Evolutionary conservation across 2,888 invertebrate genomes (phyloP).

Genomic region (Trichacis sp.): DNA sequence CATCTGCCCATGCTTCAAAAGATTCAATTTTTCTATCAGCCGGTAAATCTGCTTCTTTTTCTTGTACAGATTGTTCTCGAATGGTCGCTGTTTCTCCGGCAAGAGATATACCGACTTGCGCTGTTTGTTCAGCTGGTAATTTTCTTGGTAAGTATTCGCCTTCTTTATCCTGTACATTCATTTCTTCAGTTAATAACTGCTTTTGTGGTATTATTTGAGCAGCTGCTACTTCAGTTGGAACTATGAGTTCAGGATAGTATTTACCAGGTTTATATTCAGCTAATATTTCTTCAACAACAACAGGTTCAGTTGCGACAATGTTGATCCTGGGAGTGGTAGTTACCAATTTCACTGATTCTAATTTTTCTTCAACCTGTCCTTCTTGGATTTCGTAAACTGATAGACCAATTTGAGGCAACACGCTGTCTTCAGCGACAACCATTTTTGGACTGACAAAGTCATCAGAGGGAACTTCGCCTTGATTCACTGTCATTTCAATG

Average conservation of each 20-base stretch:
- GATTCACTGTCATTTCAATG: slow-evolving; percentile 74
- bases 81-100: slow-evolving; percentile 75
- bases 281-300: slow-evolving; percentile 78
- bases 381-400: slow-evolving; percentile 77
- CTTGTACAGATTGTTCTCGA: slow-evolving; percentile 73
- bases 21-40: slow-evolving; percentile 52
- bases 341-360: slow-evolving; percentile 70
- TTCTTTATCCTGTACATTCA: slow-evolving; percentile 78
- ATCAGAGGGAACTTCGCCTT: slow-evolving; percentile 74
- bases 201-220: slow-evolving; percentile 76
- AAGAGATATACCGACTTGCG: slow-evolving; percentile 72
- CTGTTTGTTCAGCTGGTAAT: slow-evolving; percentile 75
- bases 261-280: slow-evolving; percentile 81
- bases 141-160: slow-evolving; percentile 73
- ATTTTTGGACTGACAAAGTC: slow-evolving; percentile 69
- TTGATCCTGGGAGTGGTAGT: slow-evolving; percentile 74
- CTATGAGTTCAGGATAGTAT: slow-evolving; percentile 83
- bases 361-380: slow-evolving; percentile 73
- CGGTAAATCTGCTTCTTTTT: slow-evolving; percentile 75
- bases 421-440: slow-evolving; percentile 72
- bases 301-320: slow-evolving; percentile 75
- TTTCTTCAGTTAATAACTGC: slow-evolving; percentile 76
- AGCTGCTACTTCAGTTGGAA: slow-evolving; percentile 82
- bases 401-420: slow-evolving; percentile 76
- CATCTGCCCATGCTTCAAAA: slow-evolving; percentile 56